A percentile compares a stretch with the other conserved stretches of the same genome.
Conservation (phyloP, 2,888 invertebrate genomes). For the Conchocele bisecta region DNA sequence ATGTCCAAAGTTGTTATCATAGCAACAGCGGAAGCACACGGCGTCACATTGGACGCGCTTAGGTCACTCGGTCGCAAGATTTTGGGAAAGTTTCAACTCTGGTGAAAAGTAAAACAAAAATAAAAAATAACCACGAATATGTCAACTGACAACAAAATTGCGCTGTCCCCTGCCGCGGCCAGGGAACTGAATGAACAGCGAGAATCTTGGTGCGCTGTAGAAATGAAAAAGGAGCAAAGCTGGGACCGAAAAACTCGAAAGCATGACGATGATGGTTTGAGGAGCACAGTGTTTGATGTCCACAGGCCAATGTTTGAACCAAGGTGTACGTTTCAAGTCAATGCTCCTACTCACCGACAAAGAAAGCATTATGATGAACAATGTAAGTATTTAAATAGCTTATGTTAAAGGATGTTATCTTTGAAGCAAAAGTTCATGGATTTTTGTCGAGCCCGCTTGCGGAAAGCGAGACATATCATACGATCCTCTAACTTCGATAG, state of each 20-base stretch:
- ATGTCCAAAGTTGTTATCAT: no score
- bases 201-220: slow-evolving; percentile 80
- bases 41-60: slow-evolving; percentile 45
- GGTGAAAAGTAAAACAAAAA: no score
- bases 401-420: no score
- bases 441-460: no score
- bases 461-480: no score
- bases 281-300: slow-evolving; percentile 66
- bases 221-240: slow-evolving; percentile 76
- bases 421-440: no score
- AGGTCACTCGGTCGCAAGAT: no score
- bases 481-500: no score
- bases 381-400: slow-evolving; percentile 70
- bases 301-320: slow-evolving; percentile 61
- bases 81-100: no score
- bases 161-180: slow-evolving; percentile 61
- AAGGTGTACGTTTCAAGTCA: slow-evolving; percentile 68
- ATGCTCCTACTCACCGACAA: slow-evolving; percentile 71
- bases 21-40: slow-evolving; percentile 60
- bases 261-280: slow-evolving; percentile 66
- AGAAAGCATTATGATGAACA: slow-evolving; percentile 68
- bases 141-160: slow-evolving; percentile 31
- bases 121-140: slow-evolving; percentile 25
- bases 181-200: slow-evolving; percentile 64
- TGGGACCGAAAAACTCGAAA: slow-evolving; percentile 74